Percentiles rank a stretch among this genome's conserved stretches.
Evolutionary conservation across 1,140 invertebrate species (phyloP).

Genomic region (Brachionus angularis): DNA sequence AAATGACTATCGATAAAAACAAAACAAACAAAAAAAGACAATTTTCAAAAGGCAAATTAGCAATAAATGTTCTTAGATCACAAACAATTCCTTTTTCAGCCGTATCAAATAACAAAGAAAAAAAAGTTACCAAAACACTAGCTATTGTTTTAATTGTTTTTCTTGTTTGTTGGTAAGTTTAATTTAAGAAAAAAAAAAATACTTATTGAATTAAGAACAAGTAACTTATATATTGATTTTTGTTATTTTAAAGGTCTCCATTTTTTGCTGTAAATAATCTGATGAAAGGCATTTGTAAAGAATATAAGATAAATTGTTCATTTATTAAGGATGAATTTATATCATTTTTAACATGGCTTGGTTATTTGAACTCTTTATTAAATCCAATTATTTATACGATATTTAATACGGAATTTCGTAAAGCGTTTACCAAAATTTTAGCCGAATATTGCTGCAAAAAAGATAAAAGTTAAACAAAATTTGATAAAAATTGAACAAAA

Average conservation of each 20-base stretch:
- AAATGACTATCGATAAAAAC: constrained; percentile 46
- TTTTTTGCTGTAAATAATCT: constrained; percentile 83
- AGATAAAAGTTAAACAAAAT: not conserved
- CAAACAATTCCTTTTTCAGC: constrained; percentile 70
- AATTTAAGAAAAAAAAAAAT: not conserved
- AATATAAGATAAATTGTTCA: constrained; percentile 49
- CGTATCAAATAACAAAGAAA: constrained; percentile 82
- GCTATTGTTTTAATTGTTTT: constrained; percentile 71
- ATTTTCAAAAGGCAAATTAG: constrained; percentile 54
- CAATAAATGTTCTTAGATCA: constrained; percentile 51
- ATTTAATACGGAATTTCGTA: constrained; percentile 97
- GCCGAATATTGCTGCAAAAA: constrained; percentile 19
- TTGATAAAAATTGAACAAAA: not conserved
- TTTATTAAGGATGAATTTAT: constrained; percentile 51
- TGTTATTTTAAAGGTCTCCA: constrained; percentile 8
- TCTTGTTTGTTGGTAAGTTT: constrained; percentile 33
- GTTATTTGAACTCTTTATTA: constrained; percentile 93
- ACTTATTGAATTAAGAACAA: too few relatives aligned
- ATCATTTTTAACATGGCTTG: constrained; percentile 91
- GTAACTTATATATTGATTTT: too few relatives aligned
- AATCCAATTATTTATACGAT: constrained; percentile 99
- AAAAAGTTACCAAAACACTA: constrained; percentile 97
- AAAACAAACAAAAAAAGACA: constrained; percentile 68
- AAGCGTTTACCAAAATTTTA: constrained; percentile 94
- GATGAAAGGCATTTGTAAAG: constrained; percentile 85